Base-by-base conservation (phyloP, 2,888 invertebrate genomes). In the Plagodis dolabraria region DNA sequence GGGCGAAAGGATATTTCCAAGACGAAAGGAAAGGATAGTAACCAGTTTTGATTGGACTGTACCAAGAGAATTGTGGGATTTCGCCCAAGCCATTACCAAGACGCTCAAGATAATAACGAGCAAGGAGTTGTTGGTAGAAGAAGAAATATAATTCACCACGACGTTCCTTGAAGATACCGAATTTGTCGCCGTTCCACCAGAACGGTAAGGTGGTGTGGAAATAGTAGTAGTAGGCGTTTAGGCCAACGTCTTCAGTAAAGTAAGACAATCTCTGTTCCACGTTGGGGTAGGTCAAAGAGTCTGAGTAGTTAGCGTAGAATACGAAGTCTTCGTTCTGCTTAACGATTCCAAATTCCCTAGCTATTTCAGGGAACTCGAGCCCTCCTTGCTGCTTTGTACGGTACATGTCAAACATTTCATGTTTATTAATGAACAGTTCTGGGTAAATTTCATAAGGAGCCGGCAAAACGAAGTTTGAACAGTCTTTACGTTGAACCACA, bases 41-140 rank as follows among this genome's bases (percentile, higher is more conserved):
- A 12, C 89, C 88, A 67, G 81, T 76, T 63, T 77, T 80, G 62
- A 87, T 81, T 0, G 96, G 94, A 52, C 94, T 92, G 83, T 93
- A 96, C 91, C 93, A 94, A 12, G 95, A 93, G 76, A 95, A 93
- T 38, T 93, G 88, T 5, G 94, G 93, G 63, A 96, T 94, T 58
- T 94, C 93, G 12, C 94, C 94, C 59, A 95, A 74, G 38, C 94
- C 94, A 68, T 95, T 94, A 49, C 95, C 92, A 52, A 95, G 85
- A 83, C 96, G 94, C 76, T 96, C 96, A 75, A 96, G 81, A 74
- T 94, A 94, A 89, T 95, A 96, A 75, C 96, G 95, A 60, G 95
- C 94, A 73, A 95, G 76, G 9, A 96, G 74, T 80, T 96, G 95
- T 75, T 95, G 94, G 76, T 95, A 94, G 77, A 93, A 89, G 87